These are phyloP conservation scores for Tribolium castaneum DNA, from an alignment of 1,140 invertebrate genomes.

Conservation along the genomic window DNA sequence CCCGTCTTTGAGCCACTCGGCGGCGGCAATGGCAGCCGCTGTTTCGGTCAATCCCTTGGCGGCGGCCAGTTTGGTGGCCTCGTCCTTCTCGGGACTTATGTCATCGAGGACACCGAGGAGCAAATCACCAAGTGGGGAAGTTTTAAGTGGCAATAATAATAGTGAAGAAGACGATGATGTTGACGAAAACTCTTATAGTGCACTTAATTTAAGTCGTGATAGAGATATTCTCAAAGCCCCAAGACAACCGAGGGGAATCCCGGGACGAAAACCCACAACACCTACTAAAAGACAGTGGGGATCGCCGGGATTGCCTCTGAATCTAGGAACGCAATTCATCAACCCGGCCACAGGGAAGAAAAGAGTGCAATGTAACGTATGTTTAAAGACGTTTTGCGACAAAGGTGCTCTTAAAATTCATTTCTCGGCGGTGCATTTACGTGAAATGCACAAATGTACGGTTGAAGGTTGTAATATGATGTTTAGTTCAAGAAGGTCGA, in stretches of 20 bases:
- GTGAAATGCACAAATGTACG: slow-evolving; percentile 99
- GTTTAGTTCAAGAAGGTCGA: slow-evolving; percentile 95
- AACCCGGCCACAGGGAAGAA: slow-evolving; percentile 95
- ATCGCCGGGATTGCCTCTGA: slow-evolving; percentile 81
- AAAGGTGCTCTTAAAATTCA: slow-evolving; percentile 99
- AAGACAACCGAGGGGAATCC: slow-evolving; percentile 61
- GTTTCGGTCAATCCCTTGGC: slow-evolving; percentile 63
- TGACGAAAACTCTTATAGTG: slow-evolving; percentile 73
- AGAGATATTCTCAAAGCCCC: slow-evolving; percentile 65
- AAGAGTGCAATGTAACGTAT: slow-evolving; percentile 97
- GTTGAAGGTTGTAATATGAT: slow-evolving; percentile 99
- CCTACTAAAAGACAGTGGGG: slow-evolving; percentile 93
- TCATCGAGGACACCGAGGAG: slow-evolving; percentile 59
- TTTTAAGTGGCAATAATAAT: slow-evolving; percentile 62
- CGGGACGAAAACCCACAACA: slow-evolving; percentile 80
- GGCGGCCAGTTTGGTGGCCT: slow-evolving; percentile 64
- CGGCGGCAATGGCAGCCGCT: slow-evolving; percentile 67
- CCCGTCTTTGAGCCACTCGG: slow-evolving; percentile 67
- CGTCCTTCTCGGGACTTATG: slow-evolving; percentile 63
- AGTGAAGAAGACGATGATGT: slow-evolving; percentile 73
- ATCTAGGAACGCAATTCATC: slow-evolving; percentile 89
- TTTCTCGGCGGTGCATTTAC: slow-evolving; percentile 97
- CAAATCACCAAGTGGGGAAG: slow-evolving; percentile 64
- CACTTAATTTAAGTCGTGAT: slow-evolving; percentile 75
- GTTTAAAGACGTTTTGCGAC: slow-evolving; percentile 99